phyloP scores from a whole-genome alignment of 2,113 vertebrate genomes.

The Conger conger region DNA sequence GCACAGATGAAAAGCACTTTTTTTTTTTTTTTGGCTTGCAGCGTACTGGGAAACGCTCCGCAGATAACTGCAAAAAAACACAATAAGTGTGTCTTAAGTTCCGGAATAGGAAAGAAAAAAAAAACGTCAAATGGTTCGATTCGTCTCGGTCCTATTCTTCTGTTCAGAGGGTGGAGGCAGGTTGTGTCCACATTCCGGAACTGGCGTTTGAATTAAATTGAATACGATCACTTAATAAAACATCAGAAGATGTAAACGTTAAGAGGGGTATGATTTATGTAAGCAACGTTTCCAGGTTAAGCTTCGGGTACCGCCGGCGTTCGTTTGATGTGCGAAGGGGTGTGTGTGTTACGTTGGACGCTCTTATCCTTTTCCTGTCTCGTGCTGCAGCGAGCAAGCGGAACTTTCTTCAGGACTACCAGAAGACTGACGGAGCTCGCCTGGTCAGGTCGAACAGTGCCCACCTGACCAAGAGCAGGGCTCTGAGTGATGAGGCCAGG shows the following conservation, averaged over 20 bases:
- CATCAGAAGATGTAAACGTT: neutral
- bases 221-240: neutral
- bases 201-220: neutral
- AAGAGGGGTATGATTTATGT: neutral
- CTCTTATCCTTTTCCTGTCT: constrained; percentile 16
- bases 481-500: constrained; percentile 75
- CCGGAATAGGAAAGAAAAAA: neutral
- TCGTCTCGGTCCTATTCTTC: neutral
- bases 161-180: neutral
- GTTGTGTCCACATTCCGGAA: neutral
- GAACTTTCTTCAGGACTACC: constrained; percentile 90
- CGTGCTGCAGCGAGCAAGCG: constrained; percentile 78
- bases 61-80: neutral
- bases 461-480: constrained; percentile 79
- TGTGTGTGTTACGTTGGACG: neutral
- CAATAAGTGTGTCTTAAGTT: neutral
- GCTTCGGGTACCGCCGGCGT: neutral
- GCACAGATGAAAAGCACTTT: neutral
- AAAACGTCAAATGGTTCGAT: neutral
- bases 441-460: constrained; percentile 74
- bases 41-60: neutral
- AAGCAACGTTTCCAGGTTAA: neutral
- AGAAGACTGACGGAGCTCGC: constrained; percentile 79
- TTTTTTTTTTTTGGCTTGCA: neutral
- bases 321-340: neutral